Conservation (phyloP, 1,140 invertebrate species). For the Anadara kagoshimensis region DNA sequence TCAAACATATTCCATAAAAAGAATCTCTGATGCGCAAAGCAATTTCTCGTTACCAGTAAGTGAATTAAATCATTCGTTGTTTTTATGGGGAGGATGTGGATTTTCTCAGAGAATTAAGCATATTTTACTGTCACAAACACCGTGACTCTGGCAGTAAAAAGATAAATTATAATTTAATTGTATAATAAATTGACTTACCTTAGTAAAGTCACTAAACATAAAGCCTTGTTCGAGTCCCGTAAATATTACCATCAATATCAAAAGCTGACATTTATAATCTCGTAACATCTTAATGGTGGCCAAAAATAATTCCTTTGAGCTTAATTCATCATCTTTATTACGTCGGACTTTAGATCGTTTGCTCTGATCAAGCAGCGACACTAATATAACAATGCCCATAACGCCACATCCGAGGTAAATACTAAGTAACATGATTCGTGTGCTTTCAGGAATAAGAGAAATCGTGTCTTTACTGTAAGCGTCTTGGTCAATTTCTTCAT, state of each 20-base stretch:
- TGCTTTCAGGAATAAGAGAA: slow-evolving; percentile 52
- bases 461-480: slow-evolving; percentile 9
- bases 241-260: slow-evolving; percentile 72
- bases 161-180: no score
- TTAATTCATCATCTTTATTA: slow-evolving; percentile 38
- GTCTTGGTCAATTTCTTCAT: slow-evolving; percentile 1
- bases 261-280: slow-evolving; percentile 69
- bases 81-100: no score
- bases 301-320: slow-evolving; percentile 58
- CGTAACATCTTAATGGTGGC: slow-evolving; percentile 65
- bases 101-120: no score
- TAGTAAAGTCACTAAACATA: slow-evolving; percentile 74
- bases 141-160: no score
- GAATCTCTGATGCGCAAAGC: no score
- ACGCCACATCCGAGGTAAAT: slow-evolving; percentile 66
- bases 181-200: slow-evolving; percentile 58
- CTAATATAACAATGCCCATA: slow-evolving; percentile 62
- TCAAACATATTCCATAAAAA: no score
- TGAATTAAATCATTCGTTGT: no score
- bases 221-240: slow-evolving; percentile 74
- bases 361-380: slow-evolving; percentile 61
- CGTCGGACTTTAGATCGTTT: slow-evolving; percentile 31
- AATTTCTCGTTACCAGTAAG: no score
- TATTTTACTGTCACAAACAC: no score
- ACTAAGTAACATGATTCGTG: slow-evolving; percentile 63